Conservation (phyloP, 2,113 vertebrate species). For the Colistium nudipinnis region DNA sequence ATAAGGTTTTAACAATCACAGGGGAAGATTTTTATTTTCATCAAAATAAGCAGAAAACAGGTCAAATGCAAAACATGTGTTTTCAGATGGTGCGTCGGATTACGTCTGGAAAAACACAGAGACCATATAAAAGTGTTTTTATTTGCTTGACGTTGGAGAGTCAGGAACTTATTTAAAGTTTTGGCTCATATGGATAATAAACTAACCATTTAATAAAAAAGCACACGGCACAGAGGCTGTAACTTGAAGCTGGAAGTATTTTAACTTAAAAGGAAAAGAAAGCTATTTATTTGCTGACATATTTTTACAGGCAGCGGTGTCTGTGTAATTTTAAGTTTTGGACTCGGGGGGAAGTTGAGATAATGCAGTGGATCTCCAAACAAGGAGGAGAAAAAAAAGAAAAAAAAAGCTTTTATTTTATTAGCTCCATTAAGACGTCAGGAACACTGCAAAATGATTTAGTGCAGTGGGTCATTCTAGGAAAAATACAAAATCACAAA, state of each 20-base stretch:
- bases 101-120: not conserved
- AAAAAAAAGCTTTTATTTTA: not conserved
- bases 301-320: not conserved
- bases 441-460: not conserved
- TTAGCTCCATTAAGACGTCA: not conserved
- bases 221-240: not conserved
- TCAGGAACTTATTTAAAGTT: slow-evolving; percentile 3
- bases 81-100: slow-evolving; percentile 2
- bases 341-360: not conserved
- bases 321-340: not conserved
- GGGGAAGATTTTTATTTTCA: not conserved
- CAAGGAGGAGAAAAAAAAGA: not conserved
- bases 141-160: slow-evolving; percentile 11
- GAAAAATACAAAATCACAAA: not conserved
- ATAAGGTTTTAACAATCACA: not conserved
- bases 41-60: not conserved
- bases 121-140: slow-evolving; percentile 25
- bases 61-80: not conserved
- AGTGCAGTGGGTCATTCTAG: slow-evolving; percentile 8
- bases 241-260: not conserved
- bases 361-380: not conserved
- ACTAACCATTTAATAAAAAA: slow-evolving; percentile 13
- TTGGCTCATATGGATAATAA: not conserved
- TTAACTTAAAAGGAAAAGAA: not conserved
- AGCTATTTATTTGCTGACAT: not conserved